Base-by-base conservation (phyloP, 2,797 vertebrate genomes). In the Lutjanus argentimaculatus region DNA sequence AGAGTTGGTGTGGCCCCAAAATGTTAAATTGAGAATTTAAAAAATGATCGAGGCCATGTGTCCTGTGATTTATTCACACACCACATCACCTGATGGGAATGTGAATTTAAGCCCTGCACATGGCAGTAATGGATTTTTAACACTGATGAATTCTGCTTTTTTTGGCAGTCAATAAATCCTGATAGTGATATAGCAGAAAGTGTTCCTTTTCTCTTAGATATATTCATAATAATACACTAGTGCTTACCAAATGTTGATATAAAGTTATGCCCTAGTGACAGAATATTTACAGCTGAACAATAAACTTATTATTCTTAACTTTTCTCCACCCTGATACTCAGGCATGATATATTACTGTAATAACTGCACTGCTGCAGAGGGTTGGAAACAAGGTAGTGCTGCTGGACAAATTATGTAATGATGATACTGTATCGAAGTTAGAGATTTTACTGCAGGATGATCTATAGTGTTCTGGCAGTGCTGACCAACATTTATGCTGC, bases 381-480 rank as follows among this genome's bases (percentile, higher is more conserved):
- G 55, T 57, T 73, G 82, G 62, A 76, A 73, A 73, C 36, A 15
- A 69, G 73, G 49, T 51, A 40, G 46, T 65, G 83, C 86, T 84
- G 62, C 77, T 62, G 68, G 80, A 85, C 79, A 81, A 72, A 79
- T 89, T 65, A 79, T 64, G 56, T 67, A 78, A 91, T 82, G 72
- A 74, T 74, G 43, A 80, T 46, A 46, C 65, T 67, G 67, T 75
- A 81, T 83, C 12, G 25, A 71, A 64, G 63, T 53, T 67, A 12
- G 66, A 63, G 63, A 22, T 74, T 57, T 76, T 63, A 68, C 2
- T 64, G 66, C 72, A 49, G 55, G 45, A 75, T 81, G 45, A 82
- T 69, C 57, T 74, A 2, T 59, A 67, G 67, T 79, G 67, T 65
- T 53, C 49, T 40, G 1, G 19, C 51, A 7, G 3, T 14, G 15